Evolutionary conservation across 2,113 vertebrate species (phyloP).

Genomic region (Cacatua alba): DNA sequence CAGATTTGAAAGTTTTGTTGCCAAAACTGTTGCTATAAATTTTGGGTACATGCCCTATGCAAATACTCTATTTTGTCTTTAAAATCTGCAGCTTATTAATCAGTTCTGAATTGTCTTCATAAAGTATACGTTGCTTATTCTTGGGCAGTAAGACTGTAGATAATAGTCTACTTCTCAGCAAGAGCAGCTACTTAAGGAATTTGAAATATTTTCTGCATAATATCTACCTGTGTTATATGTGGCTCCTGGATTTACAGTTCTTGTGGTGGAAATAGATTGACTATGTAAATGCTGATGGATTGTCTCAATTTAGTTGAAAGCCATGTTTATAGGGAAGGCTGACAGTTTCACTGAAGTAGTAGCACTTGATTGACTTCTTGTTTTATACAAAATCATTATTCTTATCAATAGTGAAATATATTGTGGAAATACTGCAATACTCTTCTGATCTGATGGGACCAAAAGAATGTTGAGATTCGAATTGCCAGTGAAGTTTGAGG

Average conservation of each 20-base stretch:
- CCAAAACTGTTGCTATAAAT: not conserved
- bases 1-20: not conserved
- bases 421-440: not conserved
- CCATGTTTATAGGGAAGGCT: not conserved
- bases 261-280: not conserved
- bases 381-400: not conserved
- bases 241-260: not conserved
- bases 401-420: not conserved
- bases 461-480: not conserved
- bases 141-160: not conserved
- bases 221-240: not conserved
- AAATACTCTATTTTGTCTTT: not conserved
- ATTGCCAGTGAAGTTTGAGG: not conserved
- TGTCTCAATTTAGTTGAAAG: not conserved
- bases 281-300: not conserved
- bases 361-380: slow-evolving; percentile 5
- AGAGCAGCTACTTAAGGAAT: not conserved
- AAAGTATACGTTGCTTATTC: not conserved
- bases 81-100: not conserved
- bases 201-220: not conserved
- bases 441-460: not conserved
- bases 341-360: not conserved
- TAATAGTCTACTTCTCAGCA: not conserved
- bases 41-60: not conserved
- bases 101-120: not conserved